Base-by-base conservation (phyloP, 2,888 invertebrate genomes). In the Lasioglossum lativentre region DNA sequence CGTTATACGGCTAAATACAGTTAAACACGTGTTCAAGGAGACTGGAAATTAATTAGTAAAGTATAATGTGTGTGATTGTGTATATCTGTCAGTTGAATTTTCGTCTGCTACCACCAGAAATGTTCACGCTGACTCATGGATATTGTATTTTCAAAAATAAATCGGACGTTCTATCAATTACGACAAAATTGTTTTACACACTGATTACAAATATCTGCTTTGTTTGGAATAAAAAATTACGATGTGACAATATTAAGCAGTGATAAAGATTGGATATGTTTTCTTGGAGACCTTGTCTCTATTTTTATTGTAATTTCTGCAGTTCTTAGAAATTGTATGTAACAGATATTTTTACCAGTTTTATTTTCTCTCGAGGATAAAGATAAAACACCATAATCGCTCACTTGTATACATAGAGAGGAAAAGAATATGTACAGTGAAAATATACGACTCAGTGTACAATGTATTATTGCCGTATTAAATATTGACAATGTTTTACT, bases 11-110 rank as follows among this genome's bases (percentile, higher is more conserved):
- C 14, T 8, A 34, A 66, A 66, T 19, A 34, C 66, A 34, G 66
- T 66, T 66, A 66, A 66, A 23, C 66, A 66, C 34, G 34, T 34
- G 66, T 66, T 23, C 66, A 68, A 68, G 68, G 34, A 19, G 38
- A 34, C 19, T 38, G 68, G 23, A 38, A 68, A 68, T 68, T 68
- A 68, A 68, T 68, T 68, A 23, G 23, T 38, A 38, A 68, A 38
- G 38, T 68, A 23, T 23, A 68, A 66, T 34, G 19, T 0, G 30
- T 8, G 8, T 19, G 3, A 66, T 23, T 10, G 4, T 66, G 19
- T 66, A 8, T 66, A 66, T 4, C 27, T 59, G 59, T 30, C 59
- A 16, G 6, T 14, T 27, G 59, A 59, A 30, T 30, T 63, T 63
- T 63, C 27, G 27, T 59, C n/a, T 27, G 14, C 4, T 14, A 12